Base-by-base conservation (phyloP, 64 coral and sea anemone genomes). In the Stylophora pistillata region DNA sequence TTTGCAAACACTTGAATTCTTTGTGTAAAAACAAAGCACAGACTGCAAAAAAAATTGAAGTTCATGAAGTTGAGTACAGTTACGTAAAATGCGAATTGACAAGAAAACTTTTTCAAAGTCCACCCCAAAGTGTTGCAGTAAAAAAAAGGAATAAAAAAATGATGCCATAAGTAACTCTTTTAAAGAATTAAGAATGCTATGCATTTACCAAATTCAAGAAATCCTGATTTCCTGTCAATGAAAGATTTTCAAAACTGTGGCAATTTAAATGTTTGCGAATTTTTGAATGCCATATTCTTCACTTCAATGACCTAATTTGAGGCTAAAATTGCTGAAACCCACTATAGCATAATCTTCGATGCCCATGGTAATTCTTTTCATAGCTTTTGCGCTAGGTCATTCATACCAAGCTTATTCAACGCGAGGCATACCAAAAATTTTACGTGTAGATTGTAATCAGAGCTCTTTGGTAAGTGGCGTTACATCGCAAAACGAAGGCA, bases 1-100 rank as follows among this genome's bases (percentile, higher is more conserved):
- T 32, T 64, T 17, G 12, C 12, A 60, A 32, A 62, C 60, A 82
- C 30, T 82, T 82, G 58, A 82, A 63, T 61, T 78, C 53, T 26
- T 56, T 75, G 33, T 16, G 6, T 12, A 23, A 29, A 58, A 65
- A 81, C 61, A 21, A 64, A 23, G 14, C n/a, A 18, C 7, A 27
- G 3, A 58, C 14, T n/a, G n/a, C 30, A 0, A 2, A 5, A 32
- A 1, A 58, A 32, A 56, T n/a, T 56, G 56, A 30, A 57, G 56
- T 55, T 1, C 13, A 2, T 77, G 20, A 16, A 59, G 13, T 82
- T 12, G 21, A 26, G 12, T 25, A 28, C 12, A 9, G 64, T 12
- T 68, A n/a, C 7, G 0, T n/a, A 25, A 25, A 68, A 68, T 11
- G 11, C 10, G 25, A 68, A 68, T 4, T 64, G 20, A 21, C 20